A percentile compares a stretch with the other conserved stretches of the same genome.
Evolutionary conservation across 2,797 vertebrate genomes (phyloP).

Genomic region (Aldrovandia affinis): DNA sequence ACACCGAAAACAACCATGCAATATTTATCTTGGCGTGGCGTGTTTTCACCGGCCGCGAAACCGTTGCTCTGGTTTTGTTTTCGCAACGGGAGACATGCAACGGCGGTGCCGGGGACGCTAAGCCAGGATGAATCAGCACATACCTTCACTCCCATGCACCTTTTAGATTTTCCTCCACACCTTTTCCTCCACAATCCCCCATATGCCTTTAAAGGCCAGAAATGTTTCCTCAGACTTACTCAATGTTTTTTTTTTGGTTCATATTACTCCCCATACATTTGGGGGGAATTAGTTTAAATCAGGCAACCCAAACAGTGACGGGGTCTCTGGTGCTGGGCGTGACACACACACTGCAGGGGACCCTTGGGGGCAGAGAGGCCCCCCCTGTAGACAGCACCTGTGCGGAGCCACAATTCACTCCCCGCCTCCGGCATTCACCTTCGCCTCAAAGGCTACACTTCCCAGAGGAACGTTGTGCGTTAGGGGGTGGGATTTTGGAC

Average conservation of each 20-base stretch:
- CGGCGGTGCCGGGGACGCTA: not conserved
- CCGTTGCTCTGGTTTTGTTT: not conserved
- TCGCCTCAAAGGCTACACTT: slow-evolving; percentile 5
- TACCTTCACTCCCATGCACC: not conserved
- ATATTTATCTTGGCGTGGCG: slow-evolving; percentile 29
- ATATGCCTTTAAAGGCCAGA: too few relatives aligned
- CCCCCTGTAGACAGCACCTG: slow-evolving; percentile 14
- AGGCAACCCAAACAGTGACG: not conserved
- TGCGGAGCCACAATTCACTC: not conserved
- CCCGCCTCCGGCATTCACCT: not conserved
- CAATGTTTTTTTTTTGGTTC: too few relatives aligned
- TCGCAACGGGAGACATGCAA: not conserved
- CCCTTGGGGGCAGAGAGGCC: too few relatives aligned
- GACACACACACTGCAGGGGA: too few relatives aligned
- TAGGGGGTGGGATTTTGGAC: not conserved
- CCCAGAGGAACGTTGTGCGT: slow-evolving; percentile 26
- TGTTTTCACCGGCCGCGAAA: not conserved
- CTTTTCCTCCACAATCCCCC: not conserved
- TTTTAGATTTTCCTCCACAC: not conserved
- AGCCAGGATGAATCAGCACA: not conserved
- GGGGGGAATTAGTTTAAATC: too few relatives aligned
- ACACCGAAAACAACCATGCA: slow-evolving; percentile 38
- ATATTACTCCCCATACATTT: too few relatives aligned
- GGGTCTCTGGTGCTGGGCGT: not conserved
- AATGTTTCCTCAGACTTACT: too few relatives aligned